Conservation (phyloP, 2,888 invertebrate genomes). For the Heliconius erato region DNA sequence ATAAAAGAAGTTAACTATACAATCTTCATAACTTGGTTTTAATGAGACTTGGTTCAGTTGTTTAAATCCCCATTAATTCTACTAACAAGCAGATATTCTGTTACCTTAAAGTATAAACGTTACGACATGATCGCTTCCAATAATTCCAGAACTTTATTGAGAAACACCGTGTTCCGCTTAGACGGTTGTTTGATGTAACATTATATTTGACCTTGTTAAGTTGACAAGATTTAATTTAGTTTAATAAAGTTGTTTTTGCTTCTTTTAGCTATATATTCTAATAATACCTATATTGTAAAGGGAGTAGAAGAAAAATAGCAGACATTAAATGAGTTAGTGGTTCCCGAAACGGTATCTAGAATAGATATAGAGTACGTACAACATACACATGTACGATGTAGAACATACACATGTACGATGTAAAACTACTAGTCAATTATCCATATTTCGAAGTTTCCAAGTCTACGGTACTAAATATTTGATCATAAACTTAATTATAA, state of each 20-base stretch:
- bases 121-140: constrained; percentile 19
- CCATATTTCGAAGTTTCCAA: neutral
- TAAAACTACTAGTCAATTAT: neutral
- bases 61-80: constrained; percentile 20
- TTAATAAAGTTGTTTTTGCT: neutral
- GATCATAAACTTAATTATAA: neutral
- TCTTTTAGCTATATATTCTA: neutral
- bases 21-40: constrained; percentile 24
- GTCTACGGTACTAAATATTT: constrained; percentile 10
- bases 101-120: constrained; percentile 30
- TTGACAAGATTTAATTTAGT: neutral
- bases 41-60: constrained; percentile 25
- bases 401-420: too few species aligned
- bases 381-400: too few species aligned
- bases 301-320: too few species aligned
- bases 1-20: constrained; percentile 10
- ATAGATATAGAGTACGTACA: too few species aligned
- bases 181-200: neutral
- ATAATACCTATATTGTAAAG: too few species aligned
- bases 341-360: too few species aligned
- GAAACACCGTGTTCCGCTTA: neutral
- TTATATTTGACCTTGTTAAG: neutral
- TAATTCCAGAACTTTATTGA: neutral
- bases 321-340: too few species aligned
- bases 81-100: constrained; percentile 39